Percentiles rank a stretch among this genome's conserved stretches.
Conservation (phyloP, 2,113 vertebrate species). For the Hypocryptadius cinnamomeus region DNA sequence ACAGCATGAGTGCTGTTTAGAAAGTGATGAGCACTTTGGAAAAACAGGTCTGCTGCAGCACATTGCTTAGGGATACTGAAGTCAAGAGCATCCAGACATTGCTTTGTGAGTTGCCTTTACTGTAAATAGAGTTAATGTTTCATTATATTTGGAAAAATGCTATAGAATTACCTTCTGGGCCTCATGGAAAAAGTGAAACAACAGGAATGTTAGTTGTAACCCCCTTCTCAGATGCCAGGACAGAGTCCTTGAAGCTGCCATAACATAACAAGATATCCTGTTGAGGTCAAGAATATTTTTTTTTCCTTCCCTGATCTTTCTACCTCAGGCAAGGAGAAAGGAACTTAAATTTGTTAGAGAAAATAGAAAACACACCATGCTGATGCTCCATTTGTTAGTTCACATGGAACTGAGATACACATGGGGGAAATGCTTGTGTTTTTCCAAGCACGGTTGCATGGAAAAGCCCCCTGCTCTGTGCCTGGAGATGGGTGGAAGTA, state of each 20-base stretch:
- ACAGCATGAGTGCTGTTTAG: not conserved
- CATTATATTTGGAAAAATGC: not conserved
- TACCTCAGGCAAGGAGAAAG: not conserved
- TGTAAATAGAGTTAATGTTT: not conserved
- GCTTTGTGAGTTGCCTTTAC: not conserved
- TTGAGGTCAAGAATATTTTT: not conserved
- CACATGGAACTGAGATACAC: not conserved
- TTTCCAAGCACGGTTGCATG: not conserved
- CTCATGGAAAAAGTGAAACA: not conserved
- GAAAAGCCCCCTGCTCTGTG: not conserved
- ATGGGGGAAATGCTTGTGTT: not conserved
- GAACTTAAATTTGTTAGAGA: not conserved
- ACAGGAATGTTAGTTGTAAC: not conserved
- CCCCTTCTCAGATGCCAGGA: not conserved
- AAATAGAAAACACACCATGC: not conserved
- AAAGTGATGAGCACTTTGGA: not conserved
- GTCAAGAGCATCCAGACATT: not conserved
- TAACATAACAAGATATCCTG: not conserved
- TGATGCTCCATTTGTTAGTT: not conserved
- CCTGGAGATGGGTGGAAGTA: not conserved
- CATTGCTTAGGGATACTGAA: not conserved
- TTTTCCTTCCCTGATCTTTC: not conserved
- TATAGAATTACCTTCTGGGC: not conserved
- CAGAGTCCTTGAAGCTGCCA: not conserved
- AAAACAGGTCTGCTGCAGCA: not conserved